Evolutionary conservation across 2,888 invertebrate species (phyloP).

Genomic region (Carpatolechia fugitivella): DNA sequence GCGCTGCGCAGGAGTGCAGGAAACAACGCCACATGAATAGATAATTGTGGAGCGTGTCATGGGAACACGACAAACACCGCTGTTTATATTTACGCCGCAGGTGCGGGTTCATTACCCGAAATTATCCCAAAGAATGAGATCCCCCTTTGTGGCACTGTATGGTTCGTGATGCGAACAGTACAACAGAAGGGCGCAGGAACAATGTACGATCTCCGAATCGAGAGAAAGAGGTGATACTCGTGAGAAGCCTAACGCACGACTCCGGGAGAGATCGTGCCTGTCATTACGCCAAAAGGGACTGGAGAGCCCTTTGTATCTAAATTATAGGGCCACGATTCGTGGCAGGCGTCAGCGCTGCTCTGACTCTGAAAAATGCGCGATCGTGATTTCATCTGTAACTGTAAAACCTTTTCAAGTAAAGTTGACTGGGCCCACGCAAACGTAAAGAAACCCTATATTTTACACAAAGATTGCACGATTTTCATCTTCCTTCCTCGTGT

Average conservation of each 20-base stretch:
- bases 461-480: conserved; percentile 15
- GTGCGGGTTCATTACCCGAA: conserved; percentile 28
- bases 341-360: too few relatives aligned
- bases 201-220: not conserved
- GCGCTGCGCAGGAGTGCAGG: conserved; percentile 40
- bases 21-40: conserved; percentile 52
- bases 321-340: conserved; percentile 34
- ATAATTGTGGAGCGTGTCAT: conserved; percentile 42
- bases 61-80: conserved; percentile 33
- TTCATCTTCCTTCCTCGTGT: conserved; percentile 18
- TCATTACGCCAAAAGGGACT: conserved; percentile 43
- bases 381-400: too few relatives aligned
- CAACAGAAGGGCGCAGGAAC: not conserved
- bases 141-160: conserved; percentile 35
- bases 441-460: too few relatives aligned
- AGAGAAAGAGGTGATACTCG: conserved; percentile 25
- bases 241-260: conserved; percentile 53
- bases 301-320: conserved; percentile 37
- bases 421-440: too few relatives aligned
- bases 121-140: conserved; percentile 30
- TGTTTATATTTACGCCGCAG: conserved; percentile 24
- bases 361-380: not conserved
- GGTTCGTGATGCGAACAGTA: conserved; percentile 25
- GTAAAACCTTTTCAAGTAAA: too few relatives aligned
- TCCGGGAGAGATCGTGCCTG: conserved; percentile 40